Conservation (phyloP, 1,140 invertebrate species). For the Procambarus clarkii region DNA sequence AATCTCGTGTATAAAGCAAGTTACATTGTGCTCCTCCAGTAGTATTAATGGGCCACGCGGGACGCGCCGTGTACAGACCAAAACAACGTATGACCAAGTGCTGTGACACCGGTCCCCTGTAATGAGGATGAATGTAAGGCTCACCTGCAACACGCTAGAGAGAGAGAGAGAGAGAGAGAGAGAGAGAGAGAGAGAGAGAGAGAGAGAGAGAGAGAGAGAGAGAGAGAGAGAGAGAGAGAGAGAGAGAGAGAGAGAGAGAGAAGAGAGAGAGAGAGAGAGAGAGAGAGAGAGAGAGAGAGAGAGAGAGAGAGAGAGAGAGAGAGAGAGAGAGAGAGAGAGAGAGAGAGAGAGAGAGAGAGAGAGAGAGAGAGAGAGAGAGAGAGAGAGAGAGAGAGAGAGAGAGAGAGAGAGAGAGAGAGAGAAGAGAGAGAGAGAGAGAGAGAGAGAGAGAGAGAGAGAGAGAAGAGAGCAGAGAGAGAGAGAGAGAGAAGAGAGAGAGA, state of each 20-base stretch:
- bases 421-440: no score
- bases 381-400: no score
- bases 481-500: background rate
- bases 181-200: conserved; percentile 36
- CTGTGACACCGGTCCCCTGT: conserved; percentile 53
- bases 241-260: background rate
- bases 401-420: no score
- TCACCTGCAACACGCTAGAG: background rate
- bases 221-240: conserved; percentile 7
- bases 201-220: conserved; percentile 33
- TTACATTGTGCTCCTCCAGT: conserved; percentile 48
- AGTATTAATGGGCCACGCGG: conserved; percentile 46
- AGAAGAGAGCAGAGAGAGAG: no score
- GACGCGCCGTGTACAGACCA: conserved; percentile 17
- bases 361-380: no score
- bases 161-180: conserved; percentile 9
- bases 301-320: background rate
- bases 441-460: no score
- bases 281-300: no score
- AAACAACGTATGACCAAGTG: conserved; percentile 60
- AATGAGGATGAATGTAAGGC: conserved; percentile 60
- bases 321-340: background rate
- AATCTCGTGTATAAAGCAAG: conserved; percentile 52
- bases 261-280: background rate
- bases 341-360: no score